Percentiles rank a stretch among this genome's conserved stretches.
Conservation (phyloP, 2,888 invertebrate species). For the Leptopilina drosophilae region DNA sequence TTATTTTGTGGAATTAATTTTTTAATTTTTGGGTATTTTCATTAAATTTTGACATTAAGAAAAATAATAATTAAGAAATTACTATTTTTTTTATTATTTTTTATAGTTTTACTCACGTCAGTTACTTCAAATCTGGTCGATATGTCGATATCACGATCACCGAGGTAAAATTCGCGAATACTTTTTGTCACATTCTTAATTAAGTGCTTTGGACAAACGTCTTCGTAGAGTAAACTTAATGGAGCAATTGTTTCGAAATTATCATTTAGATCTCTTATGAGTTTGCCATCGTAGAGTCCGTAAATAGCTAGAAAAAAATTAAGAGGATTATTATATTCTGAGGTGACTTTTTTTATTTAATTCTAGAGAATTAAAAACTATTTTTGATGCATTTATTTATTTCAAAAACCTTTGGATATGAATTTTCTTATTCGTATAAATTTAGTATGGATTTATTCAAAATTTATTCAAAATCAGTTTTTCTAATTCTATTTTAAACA, state of each 20-base stretch:
- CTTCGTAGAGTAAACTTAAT: conserved; percentile 81
- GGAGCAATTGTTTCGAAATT: conserved; percentile 81
- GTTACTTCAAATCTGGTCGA: conserved; percentile 79
- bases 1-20: no score
- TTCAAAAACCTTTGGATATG: no score
- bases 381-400: no score
- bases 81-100: no score
- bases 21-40: no score
- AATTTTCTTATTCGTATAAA: no score
- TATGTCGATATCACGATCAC: conserved; percentile 76
- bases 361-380: no score
- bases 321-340: background rate
- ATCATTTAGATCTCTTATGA: conserved; percentile 79
- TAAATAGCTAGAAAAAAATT: conserved; percentile 63
- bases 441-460: no score
- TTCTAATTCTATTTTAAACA: no score
- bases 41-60: no score
- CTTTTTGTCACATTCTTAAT: conserved; percentile 76
- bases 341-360: background rate
- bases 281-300: conserved; percentile 75
- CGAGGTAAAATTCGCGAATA: conserved; percentile 81
- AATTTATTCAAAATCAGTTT: no score
- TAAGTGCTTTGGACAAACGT: conserved; percentile 77
- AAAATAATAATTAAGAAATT: no score
- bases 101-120: conserved; percentile 78